Base-by-base conservation (phyloP, 92 coral and sea anemone species). In the Meandrina meandrites region DNA sequence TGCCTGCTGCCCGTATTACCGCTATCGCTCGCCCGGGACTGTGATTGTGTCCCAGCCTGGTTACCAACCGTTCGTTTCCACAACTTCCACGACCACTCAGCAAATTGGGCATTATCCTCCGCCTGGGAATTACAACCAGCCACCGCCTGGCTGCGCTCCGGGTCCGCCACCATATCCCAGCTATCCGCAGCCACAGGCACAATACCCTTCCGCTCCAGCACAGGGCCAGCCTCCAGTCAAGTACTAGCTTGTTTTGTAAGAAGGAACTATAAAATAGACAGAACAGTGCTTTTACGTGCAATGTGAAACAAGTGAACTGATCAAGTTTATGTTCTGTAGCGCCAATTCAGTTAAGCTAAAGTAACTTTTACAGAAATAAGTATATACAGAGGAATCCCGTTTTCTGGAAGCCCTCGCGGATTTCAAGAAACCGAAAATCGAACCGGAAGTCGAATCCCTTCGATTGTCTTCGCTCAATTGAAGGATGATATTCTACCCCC, bases 1-100 rank as follows among this genome's bases (percentile, higher is more conserved):
- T 76, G 81, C 87, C 1, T 84, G 87, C 37, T 84, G 87, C 36
- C 87, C 87, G 72, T 73, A 73, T 24, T 84, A 73, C 87, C 79
- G 80, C 71, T 28, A 74, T 28, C 81, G 81, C 7, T 22, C 70
- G 21, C 87, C 71, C 1, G 87, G 87, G 22, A n/a, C 87, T 2
- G 73, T 84, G 32, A 21, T 83, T 18, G 87, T 84, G 67, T 4
- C 53, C 1, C 75, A 40, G 35, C 75, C 85, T 28, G 75, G 53
- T 10, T 45, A 81, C 66, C 75, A 79, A 35, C 45, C 35, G 35
- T 22, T 69, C 50, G 76, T 62, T 13, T 18, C 75, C 9, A 64
- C 85, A 0, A 78, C 81, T 1, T 5, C 56, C 10, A 81, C 85
- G 5, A 40, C 56, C 2, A n/a, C n/a, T n/a, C 85, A 81, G 42